These are phyloP conservation scores for Caenorhabditis uteleia DNA, from an alignment of 2,888 invertebrate genomes.

Conservation along the genomic window DNA sequence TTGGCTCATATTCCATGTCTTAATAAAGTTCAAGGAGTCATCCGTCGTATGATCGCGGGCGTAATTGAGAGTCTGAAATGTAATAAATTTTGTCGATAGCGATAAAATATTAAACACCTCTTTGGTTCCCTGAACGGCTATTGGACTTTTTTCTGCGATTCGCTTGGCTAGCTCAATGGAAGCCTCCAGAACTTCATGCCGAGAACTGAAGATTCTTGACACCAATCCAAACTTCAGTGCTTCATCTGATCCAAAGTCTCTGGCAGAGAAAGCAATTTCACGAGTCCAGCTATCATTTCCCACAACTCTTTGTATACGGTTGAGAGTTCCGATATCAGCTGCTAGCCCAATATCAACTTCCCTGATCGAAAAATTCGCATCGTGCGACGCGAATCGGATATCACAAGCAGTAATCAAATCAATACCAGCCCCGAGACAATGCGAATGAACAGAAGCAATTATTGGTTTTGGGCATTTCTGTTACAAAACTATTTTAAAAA, in stretches of 20 bases:
- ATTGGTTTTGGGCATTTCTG: conserved; percentile 85
- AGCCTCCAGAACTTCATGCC: conserved; percentile 24
- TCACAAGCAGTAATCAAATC: conserved; percentile 88
- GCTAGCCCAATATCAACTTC: conserved; percentile 84
- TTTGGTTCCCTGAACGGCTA: conserved; percentile 92
- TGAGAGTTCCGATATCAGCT: conserved; percentile 92
- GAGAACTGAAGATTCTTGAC: conserved; percentile 30
- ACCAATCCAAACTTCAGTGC: conserved; percentile 46
- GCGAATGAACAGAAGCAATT: conserved; percentile 84
- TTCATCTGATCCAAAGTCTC: conserved; percentile 79
- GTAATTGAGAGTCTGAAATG: conserved; percentile 77
- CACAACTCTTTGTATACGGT: conserved; percentile 86
- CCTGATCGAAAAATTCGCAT: conserved; percentile 90
- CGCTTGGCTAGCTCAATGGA: conserved; percentile 76
- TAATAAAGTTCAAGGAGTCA: conserved; percentile 88
- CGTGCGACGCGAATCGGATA: conserved; percentile 86
- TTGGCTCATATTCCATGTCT: conserved; percentile 83
- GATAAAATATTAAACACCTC: conserved; percentile 70
- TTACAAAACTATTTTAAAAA: background rate
- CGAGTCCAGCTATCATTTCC: conserved; percentile 86
- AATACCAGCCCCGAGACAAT: conserved; percentile 90
- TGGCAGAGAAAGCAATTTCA: conserved; percentile 86
- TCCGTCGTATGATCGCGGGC: conserved; percentile 86
- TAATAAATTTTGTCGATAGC: background rate
- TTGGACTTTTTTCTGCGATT: conserved; percentile 88